Percentiles rank a stretch among this genome's conserved stretches.
Evolutionary conservation across 1,140 invertebrate species (phyloP).

Genomic region (Thaumatotibia leucotreta): DNA sequence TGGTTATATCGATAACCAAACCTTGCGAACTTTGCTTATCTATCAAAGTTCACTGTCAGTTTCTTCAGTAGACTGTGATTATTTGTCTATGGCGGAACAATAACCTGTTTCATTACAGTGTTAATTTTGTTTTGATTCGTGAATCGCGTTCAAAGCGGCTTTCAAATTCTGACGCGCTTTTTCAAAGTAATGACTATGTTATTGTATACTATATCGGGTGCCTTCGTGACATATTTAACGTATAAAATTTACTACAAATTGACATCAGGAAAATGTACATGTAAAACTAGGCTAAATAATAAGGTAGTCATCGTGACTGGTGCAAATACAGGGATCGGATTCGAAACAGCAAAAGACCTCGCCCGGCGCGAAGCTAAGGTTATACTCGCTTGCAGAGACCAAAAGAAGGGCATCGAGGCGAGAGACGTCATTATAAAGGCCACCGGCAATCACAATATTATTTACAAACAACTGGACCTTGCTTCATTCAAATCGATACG

Average conservation of each 20-base stretch:
- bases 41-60: not conserved
- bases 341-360: constrained; percentile 83
- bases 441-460: constrained; percentile 65
- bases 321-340: constrained; percentile 89
- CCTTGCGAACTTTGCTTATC: too few species aligned
- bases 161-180: not conserved
- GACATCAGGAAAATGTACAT: constrained; percentile 23
- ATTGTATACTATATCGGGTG: not conserved
- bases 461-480: constrained; percentile 80
- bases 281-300: constrained; percentile 39
- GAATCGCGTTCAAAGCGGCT: not conserved
- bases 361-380: constrained; percentile 84
- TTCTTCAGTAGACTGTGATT: not conserved
- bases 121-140: not conserved
- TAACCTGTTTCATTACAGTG: not conserved
- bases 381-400: constrained; percentile 89
- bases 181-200: not conserved
- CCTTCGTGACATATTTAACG: not conserved
- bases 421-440: constrained; percentile 63
- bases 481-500: constrained; percentile 82
- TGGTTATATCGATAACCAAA: too few species aligned
- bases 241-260: constrained; percentile 19
- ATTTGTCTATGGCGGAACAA: not conserved
- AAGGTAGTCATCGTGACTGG: constrained; percentile 84
- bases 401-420: constrained; percentile 61